Evolutionary conservation across 2,797 vertebrate species (phyloP).

Genomic region (Lagodon rhomboides): DNA sequence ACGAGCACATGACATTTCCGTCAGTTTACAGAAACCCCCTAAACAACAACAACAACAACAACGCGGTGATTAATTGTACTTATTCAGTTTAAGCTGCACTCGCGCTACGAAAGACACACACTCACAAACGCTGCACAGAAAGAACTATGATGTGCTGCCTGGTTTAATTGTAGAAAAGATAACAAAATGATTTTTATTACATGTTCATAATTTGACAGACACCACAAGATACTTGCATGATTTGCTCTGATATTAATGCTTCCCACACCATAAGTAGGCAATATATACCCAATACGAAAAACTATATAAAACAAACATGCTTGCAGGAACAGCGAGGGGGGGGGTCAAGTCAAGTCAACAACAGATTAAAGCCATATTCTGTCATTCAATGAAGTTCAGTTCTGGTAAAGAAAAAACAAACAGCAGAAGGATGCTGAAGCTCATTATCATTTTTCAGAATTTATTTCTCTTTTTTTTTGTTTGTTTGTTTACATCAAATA

Average conservation of each 20-base stretch:
- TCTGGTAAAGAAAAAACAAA: constrained; percentile 70
- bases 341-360: constrained; percentile 57
- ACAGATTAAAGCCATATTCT: constrained; percentile 83
- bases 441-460: constrained; percentile 78
- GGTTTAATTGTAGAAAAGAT: constrained; percentile 83
- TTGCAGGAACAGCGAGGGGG: constrained; percentile 69
- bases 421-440: constrained; percentile 75
- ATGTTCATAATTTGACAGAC: constrained; percentile 81
- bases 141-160: constrained; percentile 66
- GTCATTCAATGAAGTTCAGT: constrained; percentile 60
- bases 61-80: constrained; percentile 44
- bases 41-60: constrained; percentile 48
- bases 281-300: constrained; percentile 73
- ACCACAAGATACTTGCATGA: constrained; percentile 85
- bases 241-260: constrained; percentile 75
- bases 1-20: constrained; percentile 56
- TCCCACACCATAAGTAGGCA: constrained; percentile 77
- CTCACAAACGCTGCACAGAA: constrained; percentile 44
- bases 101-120: constrained; percentile 3
- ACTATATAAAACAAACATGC: constrained; percentile 85
- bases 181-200: constrained; percentile 85
- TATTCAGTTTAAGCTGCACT: constrained; percentile 27
- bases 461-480: constrained; percentile 73
- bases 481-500: constrained; percentile 83
- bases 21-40: constrained; percentile 36